Evolutionary conservation across 2,797 vertebrate genomes (phyloP).

Genomic region (Selene dorsalis): DNA sequence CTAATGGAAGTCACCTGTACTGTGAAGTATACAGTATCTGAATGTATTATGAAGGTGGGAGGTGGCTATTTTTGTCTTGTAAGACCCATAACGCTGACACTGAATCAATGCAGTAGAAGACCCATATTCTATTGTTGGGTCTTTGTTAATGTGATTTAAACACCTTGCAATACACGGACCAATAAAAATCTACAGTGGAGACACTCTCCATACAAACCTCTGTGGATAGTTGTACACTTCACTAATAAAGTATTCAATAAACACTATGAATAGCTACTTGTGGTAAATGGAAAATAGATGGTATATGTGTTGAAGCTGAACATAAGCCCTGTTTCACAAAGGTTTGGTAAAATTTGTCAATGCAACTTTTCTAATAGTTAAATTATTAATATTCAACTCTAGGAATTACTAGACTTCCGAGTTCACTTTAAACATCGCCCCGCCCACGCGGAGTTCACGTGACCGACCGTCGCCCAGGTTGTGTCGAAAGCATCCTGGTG

Average conservation of each 20-base stretch:
- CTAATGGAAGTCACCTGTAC: slow-evolving; percentile 59
- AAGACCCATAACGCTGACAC: slow-evolving; percentile 3
- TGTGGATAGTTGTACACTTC: not conserved
- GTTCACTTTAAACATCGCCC: slow-evolving; percentile 14
- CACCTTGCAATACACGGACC: not conserved
- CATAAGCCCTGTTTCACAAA: not conserved
- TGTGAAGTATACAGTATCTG: slow-evolving; percentile 70
- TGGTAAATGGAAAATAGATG: not conserved
- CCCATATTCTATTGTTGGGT: not conserved
- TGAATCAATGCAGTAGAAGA: slow-evolving; percentile 6
- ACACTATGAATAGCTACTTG: not conserved
- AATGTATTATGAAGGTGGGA: slow-evolving; percentile 61
- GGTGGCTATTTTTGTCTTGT: slow-evolving; percentile 21
- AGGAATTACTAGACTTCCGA: not conserved
- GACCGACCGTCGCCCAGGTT: slow-evolving; percentile 79
- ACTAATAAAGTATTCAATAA: not conserved
- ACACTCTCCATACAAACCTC: not conserved
- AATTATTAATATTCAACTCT: no score
- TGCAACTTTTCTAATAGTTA: no score
- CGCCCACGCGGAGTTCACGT: slow-evolving; percentile 73
- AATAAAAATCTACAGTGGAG: slow-evolving; percentile 18
- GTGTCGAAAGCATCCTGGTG: slow-evolving; percentile 78
- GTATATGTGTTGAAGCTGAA: not conserved
- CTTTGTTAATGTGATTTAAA: slow-evolving; percentile 2
- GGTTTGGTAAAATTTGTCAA: not conserved